Base-by-base conservation (phyloP, 1,140 invertebrate genomes). In the Pseudobourletiella spinata region DNA sequence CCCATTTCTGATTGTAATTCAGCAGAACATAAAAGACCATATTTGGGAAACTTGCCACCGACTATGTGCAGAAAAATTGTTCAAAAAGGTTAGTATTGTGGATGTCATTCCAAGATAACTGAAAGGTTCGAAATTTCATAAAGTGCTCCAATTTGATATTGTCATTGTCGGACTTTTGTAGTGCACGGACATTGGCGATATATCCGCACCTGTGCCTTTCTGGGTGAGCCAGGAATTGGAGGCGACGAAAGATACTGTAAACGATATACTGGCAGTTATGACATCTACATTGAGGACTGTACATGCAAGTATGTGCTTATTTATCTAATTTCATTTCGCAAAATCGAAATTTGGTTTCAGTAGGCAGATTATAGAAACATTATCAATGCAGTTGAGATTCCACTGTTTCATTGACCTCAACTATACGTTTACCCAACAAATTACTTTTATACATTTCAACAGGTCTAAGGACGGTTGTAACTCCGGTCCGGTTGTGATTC, bases 241-340 rank as follows among this genome's bases (percentile, higher is more conserved):
- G 88, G 89, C 1, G 91, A 95, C 73, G 91, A 94, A 76, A 79
- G 91, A 54, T 93, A 89, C 74, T 95, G 91, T 69, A 76, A 92
- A 15, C 90, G 93, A 84, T 80, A 89, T 70, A 89, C 89, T 11
- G 91, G 91, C 43, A 92, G 89, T 1, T 91, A 91, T 73, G 92
- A 95, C 74, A 91, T 95, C 66, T 93, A 93, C 73, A 85, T 91
- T 77, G 91, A 95, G 76, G 91, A 90, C 71, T 95, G 92, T 74
- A 91, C 89, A 1, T 95, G 91, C 71, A 90, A 88, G 68, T 67
- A 60, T 42, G 29, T 51, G 24, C 44, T 48, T 25, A 18, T 11
- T 22, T 51, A 8, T 51, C 6, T 22, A 51, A 51, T 48, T 11
- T 11, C n/a, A 39, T 11, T 39, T 39, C n/a, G 35, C n/a, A n/a